Evolutionary conservation across 2,888 invertebrate species (phyloP), one percentile per base, ranked within the genome.

Genomic region (Meiosimyza platycephala): DNA sequence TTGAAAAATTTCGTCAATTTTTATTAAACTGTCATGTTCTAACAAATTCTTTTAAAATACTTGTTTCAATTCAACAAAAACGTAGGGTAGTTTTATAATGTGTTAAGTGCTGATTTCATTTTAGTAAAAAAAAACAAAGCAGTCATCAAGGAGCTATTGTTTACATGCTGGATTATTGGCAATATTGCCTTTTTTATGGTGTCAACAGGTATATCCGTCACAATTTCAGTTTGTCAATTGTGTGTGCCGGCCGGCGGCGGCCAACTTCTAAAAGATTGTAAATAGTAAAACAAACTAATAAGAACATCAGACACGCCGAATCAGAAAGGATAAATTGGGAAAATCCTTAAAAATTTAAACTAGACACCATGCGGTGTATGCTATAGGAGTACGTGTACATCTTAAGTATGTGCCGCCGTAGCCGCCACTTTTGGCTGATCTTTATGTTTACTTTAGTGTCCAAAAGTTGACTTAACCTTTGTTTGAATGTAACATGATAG

Each of bases 201-300:
- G 71, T 71, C 71, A 71, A 71, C 71, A 71, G 71, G 71, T 71
- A 47, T 48, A 71, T 67, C 67, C 62, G 60, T 62, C 54, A 72
- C 59, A 33, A 66, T 33, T 55, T 40, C 72, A 59, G 52, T 72
- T 48, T 72, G 62, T 18, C 52, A 40, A 40, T 62, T 62, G 62
- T 33, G 62, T 22, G 18, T 22, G 28, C 4, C 22, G 16, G 62
- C 9, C 47, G 51, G 33, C 47, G 51, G 33, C 72, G 72, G 72
- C 28, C 48, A 67, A 71, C 52, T 67, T 72, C 67, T 57, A 54
- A 67, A 15, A 33, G 50, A 33, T 12, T 55, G 33, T 28, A 54
- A 69, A 72, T 48, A 15, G 16, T 16, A 54, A n/a, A 47, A 72
- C 67, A 48, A n/a, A 60, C 63, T 64, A 64, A 64, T 64, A 71